Evolutionary conservation across 2,888 invertebrate genomes (phyloP).

Genomic region (Diplazon laetatorius): DNA sequence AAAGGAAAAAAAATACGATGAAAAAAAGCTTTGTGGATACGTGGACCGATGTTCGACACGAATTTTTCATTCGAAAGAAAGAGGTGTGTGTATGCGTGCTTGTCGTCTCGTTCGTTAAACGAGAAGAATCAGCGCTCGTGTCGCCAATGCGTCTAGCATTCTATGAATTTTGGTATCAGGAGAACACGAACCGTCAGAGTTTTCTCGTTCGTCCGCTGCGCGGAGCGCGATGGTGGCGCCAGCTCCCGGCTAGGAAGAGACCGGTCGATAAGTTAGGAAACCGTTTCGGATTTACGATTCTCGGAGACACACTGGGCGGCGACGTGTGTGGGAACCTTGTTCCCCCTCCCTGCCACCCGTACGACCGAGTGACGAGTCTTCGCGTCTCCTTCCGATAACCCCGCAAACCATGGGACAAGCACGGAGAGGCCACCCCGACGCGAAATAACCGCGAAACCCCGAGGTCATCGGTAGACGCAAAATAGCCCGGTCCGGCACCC

Average conservation of each 20-base stretch:
- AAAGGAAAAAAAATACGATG: neutral
- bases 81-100: neutral
- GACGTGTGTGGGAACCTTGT: conserved; percentile 7
- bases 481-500: conserved; percentile 55
- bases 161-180: conserved; percentile 77
- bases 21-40: neutral
- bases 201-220: no score
- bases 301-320: no score
- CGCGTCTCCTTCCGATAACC: conserved; percentile 47
- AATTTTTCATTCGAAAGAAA: neutral
- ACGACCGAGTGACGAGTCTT: conserved; percentile 51
- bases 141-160: conserved; percentile 73
- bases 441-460: conserved; percentile 5
- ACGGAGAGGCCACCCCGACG: conserved; percentile 23
- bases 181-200: no score
- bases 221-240: neutral
- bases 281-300: neutral
- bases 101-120: conserved; percentile 21
- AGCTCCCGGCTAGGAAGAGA: conserved; percentile 29
- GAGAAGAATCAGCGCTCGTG: conserved; percentile 54
- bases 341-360: conserved; percentile 25
- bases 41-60: conserved; percentile 25
- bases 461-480: conserved; percentile 8
- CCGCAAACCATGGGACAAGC: conserved; percentile 57
- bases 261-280: conserved; percentile 54